A percentile compares a stretch with the other conserved stretches of the same genome.
Evolutionary conservation across 2,113 vertebrate genomes (phyloP).

Genomic region (Tapirus terrestris): DNA sequence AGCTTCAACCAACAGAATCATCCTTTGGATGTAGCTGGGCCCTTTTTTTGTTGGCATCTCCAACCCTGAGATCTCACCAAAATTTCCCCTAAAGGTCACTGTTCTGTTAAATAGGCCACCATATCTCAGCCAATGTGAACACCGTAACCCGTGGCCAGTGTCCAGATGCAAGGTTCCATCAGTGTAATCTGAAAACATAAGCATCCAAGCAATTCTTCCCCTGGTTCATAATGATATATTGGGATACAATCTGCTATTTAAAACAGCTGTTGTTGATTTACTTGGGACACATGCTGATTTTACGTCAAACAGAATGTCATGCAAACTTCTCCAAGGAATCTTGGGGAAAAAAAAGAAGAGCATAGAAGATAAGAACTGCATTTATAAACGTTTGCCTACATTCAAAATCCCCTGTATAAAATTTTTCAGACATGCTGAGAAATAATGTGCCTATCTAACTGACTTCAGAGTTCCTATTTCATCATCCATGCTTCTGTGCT

Average conservation of each 20-base stretch:
- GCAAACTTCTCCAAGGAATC: slow-evolving; percentile 47
- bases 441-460: neutral
- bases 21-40: neutral
- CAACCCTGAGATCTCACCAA: neutral
- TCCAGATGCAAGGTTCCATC: slow-evolving; percentile 9
- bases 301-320: slow-evolving; percentile 64
- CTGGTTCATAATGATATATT: slow-evolving; percentile 45
- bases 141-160: neutral
- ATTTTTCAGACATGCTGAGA: neutral
- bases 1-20: neutral
- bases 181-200: neutral
- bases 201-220: neutral
- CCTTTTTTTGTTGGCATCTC: neutral
- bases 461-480: neutral
- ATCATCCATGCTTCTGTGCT: neutral
- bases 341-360: neutral
- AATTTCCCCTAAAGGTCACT: neutral
- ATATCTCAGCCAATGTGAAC: neutral
- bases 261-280: slow-evolving; percentile 73
- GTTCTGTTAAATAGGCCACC: neutral
- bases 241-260: slow-evolving; percentile 66
- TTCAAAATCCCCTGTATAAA: neutral
- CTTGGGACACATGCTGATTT: slow-evolving; percentile 71
- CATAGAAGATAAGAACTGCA: neutral
- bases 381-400: slow-evolving; percentile 32